Conservation (phyloP, 30 jellyfish, hydroid and myxozoan species). For the Turritopsis rubra region DNA sequence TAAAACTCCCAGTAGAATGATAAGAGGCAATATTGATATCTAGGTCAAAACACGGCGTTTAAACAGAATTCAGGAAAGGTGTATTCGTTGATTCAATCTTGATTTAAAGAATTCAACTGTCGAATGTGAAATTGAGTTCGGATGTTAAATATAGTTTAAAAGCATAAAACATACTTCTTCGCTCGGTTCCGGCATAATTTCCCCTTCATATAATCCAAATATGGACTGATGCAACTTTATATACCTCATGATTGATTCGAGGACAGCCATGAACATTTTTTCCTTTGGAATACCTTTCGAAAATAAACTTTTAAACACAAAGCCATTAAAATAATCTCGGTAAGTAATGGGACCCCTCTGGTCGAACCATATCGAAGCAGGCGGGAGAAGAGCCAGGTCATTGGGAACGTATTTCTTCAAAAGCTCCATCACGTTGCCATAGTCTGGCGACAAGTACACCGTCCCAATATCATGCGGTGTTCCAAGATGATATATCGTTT, state of each 20-base stretch:
- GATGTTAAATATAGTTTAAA: too few species aligned
- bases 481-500: constrained; percentile 41
- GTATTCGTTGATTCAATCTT: too few species aligned
- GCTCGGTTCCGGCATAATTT: constrained; percentile 75
- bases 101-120: too few species aligned
- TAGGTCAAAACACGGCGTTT: too few species aligned
- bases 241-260: constrained; percentile 34
- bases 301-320: neutral
- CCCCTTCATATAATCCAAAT: constrained; percentile 79
- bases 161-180: neutral
- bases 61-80: too few species aligned
- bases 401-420: constrained; percentile 39
- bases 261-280: constrained; percentile 4
- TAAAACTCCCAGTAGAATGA: too few species aligned
- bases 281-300: neutral
- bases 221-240: constrained; percentile 34
- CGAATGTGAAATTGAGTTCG: too few species aligned
- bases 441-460: constrained; percentile 63
- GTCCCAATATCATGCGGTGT: constrained; percentile 83
- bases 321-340: constrained; percentile 16
- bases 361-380: constrained; percentile 68
- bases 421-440: constrained; percentile 48
- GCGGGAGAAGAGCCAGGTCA: constrained; percentile 42
- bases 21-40: too few species aligned
- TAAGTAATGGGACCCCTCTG: constrained; percentile 28